phyloP scores from a whole-genome alignment of 2,888 invertebrate genomes.

The Punctoribates punctum region DNA sequence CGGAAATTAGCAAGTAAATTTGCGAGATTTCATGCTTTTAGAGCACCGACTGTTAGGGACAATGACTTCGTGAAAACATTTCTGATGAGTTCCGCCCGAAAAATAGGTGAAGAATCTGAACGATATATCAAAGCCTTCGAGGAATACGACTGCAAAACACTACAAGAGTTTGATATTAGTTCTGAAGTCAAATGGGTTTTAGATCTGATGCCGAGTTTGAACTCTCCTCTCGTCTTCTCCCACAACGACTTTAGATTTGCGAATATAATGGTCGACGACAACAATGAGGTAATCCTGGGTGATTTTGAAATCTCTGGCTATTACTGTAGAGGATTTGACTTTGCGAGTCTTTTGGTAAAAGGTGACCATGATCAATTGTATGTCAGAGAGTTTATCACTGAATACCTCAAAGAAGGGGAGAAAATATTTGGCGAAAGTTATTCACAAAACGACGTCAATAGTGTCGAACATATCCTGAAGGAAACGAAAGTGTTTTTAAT shows the following conservation, averaged over 20 bases:
- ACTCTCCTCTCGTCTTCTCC: slow-evolving; percentile 15
- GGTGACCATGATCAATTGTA: too few species aligned
- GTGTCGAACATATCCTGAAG: neutral
- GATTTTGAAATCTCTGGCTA: slow-evolving; percentile 33
- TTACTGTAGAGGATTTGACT: slow-evolving; percentile 27
- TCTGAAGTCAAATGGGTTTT: slow-evolving; percentile 32
- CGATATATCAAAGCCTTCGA: neutral
- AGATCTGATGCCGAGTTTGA: neutral
- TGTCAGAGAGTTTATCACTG: neutral
- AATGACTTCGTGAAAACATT: slow-evolving; percentile 56
- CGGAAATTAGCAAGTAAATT: neutral
- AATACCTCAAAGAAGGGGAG: neutral
- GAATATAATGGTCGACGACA: slow-evolving; percentile 20
- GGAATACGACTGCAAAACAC: slow-evolving; percentile 9
- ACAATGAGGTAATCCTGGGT: neutral
- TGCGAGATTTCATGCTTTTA: neutral
- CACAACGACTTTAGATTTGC: slow-evolving; percentile 23
- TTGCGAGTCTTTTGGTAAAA: neutral
- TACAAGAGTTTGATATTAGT: slow-evolving; percentile 13
- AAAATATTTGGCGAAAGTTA: neutral
- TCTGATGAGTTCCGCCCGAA: neutral
- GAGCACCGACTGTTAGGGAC: slow-evolving; percentile 65
- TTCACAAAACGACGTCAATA: neutral
- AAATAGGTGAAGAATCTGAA: neutral
- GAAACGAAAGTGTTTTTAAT: neutral